Evolutionary conservation across 2,797 vertebrate genomes (phyloP).

Genomic region (Miichthys miiuy): DNA sequence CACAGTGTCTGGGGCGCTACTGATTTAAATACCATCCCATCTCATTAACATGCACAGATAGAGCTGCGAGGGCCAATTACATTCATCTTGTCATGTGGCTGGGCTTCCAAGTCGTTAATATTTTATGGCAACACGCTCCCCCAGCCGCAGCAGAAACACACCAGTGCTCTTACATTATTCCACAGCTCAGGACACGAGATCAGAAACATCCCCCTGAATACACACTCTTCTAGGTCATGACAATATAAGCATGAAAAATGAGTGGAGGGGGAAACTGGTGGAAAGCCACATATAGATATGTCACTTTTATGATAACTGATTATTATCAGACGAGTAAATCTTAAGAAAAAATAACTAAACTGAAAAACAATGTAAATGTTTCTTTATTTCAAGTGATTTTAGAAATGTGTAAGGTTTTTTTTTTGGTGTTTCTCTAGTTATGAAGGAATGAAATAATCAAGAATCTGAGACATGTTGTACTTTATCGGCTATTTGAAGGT

Average conservation of each 20-base stretch:
- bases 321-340: slow-evolving; percentile 57
- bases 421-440: slow-evolving; percentile 24
- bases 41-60: slow-evolving; percentile 90
- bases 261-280: slow-evolving; percentile 39
- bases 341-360: slow-evolving; percentile 28
- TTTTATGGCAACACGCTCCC: slow-evolving; percentile 87
- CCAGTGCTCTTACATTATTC: slow-evolving; percentile 85
- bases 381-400: slow-evolving; percentile 24
- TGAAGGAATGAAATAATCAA: slow-evolving; percentile 57
- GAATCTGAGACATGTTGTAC: neutral
- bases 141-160: slow-evolving; percentile 81
- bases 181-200: slow-evolving; percentile 74
- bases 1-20: slow-evolving; percentile 75
- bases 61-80: slow-evolving; percentile 89
- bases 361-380: slow-evolving; percentile 30
- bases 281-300: slow-evolving; percentile 64
- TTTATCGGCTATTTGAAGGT: neutral
- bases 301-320: slow-evolving; percentile 67
- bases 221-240: slow-evolving; percentile 80
- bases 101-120: slow-evolving; percentile 87
- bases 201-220: slow-evolving; percentile 78
- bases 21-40: slow-evolving; percentile 87
- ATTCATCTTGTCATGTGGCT: slow-evolving; percentile 88
- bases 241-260: slow-evolving; percentile 78
- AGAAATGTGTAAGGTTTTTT: neutral